Base-by-base conservation (phyloP, 2,113 vertebrate genomes). In the Apus apus region DNA sequence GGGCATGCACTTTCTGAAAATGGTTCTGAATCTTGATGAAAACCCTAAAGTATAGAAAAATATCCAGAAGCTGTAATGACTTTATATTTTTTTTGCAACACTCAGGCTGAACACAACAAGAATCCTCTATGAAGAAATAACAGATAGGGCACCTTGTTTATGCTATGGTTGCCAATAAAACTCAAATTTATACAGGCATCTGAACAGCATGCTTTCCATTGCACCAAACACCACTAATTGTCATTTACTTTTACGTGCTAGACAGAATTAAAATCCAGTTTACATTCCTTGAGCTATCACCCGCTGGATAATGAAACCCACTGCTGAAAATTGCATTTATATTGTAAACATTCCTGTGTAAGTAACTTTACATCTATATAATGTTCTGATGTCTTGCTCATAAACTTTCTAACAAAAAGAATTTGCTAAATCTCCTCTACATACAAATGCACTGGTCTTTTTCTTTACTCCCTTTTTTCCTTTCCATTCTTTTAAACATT, bases 11-110 rank as follows among this genome's bases (percentile, higher is more conserved):
- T 97, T 90, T 96, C 90, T 82, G 89, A 95, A 95, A 96, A 94
- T 85, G 85, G 78, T 96, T 97, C 93, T 96, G 96, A 95, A 95
- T 97, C 94, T 91, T 96, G 93, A 96, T 93, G 92, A 97, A 97
- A 97, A 96, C 71, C 89, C 91, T 68, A 32, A 95, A 93, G 92
- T 82, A 74, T 38, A 96, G 86, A 95, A 94, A 94, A 93, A 93
- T 81, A 95, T 90, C 90, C 73, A 90, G 82, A 95, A 92, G 83
- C 78, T 94, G 64, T 91, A 95, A 93, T 96, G 85, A 79, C 93
- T 97, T 97, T 67, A 51, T 83, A 74, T 91, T 93, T 91, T 93
- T 91, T 93, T 91, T 91, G 84, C 77, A 84, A 8, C 53, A 51
- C 58, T 81, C 53, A 10, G 76, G 19, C n/a, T 83, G 89, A 94